A percentile compares a stretch with the other conserved stretches of the same genome.
These are phyloP conservation scores for Phrynosoma platyrhinos DNA, from an alignment of 2,113 vertebrate species.

Conservation along the genomic window DNA sequence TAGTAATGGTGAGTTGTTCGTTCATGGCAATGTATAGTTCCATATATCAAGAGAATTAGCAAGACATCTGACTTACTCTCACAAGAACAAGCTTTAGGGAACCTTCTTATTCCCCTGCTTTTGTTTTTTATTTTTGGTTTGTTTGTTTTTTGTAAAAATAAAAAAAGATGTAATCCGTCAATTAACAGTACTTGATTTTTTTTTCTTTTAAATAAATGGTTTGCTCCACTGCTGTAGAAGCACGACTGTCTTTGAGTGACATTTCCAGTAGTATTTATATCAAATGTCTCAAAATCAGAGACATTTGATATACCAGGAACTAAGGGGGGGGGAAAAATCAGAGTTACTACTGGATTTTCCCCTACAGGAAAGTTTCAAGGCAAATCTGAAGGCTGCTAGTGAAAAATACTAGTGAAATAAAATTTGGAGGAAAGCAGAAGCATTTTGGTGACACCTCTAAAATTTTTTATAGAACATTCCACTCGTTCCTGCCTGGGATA, in stretches of 20 bases:
- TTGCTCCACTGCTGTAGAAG: not conserved
- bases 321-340: no score
- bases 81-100: not conserved
- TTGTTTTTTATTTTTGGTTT: not conserved
- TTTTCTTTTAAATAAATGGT: not conserved
- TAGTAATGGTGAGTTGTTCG: not conserved
- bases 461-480: not conserved
- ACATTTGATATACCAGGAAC: no score
- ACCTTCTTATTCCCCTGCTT: not conserved
- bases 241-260: not conserved
- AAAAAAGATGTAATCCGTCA: not conserved
- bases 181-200: constrained; percentile 4
- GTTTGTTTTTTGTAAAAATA: not conserved
- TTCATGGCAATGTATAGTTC: not conserved
- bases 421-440: not conserved
- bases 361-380: not conserved
- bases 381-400: not conserved
- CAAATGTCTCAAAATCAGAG: not conserved
- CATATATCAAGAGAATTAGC: not conserved
- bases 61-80: not conserved
- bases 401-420: not conserved
- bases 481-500: not conserved
- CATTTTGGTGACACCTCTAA: not conserved
- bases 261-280: not conserved
- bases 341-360: not conserved